Conservation (phyloP, 2,888 invertebrate genomes). For the Nomada lathburiana region DNA sequence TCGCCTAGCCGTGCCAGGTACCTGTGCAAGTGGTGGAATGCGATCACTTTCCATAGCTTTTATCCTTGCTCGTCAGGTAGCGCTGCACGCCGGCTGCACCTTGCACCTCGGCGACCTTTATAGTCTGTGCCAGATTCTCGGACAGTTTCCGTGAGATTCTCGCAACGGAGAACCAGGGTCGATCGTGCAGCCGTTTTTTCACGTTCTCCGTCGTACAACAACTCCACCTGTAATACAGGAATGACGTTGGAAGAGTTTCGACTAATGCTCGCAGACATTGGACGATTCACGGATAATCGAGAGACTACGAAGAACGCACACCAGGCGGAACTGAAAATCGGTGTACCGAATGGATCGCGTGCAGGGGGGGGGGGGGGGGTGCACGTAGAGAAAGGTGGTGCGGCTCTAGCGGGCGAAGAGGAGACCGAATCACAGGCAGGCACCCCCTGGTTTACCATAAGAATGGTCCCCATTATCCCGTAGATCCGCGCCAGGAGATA, state of each 20-base stretch:
- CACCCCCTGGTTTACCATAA: conserved; percentile 81
- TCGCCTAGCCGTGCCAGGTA: neutral
- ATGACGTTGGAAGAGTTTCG: neutral
- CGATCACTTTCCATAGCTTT: conserved; percentile 2
- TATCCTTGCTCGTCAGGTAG: conserved; percentile 32
- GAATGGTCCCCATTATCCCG: conserved; percentile 84
- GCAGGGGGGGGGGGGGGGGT: conserved; percentile 29
- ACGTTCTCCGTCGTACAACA: conserved; percentile 16
- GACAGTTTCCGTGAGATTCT: conserved; percentile 12
- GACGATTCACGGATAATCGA: conserved; percentile 42
- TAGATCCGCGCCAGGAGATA: conserved; percentile 82
- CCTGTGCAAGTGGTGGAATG: neutral
- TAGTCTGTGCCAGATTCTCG: neutral
- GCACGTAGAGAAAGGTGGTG: conserved; percentile 32
- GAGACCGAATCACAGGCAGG: conserved; percentile 67
- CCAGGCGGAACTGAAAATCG: neutral
- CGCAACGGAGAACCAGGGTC: conserved; percentile 20
- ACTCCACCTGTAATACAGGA: too few relatives aligned
- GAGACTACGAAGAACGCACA: neutral
- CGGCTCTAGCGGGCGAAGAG: conserved; percentile 36
- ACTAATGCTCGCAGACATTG: neutral
- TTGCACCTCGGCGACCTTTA: neutral
- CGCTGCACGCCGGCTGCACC: neutral
- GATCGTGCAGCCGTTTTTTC: conserved; percentile 27
- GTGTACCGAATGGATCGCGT: conserved; percentile 6